phyloP scores from a whole-genome alignment of 2,113 vertebrate species.

The Puma concolor region DNA sequence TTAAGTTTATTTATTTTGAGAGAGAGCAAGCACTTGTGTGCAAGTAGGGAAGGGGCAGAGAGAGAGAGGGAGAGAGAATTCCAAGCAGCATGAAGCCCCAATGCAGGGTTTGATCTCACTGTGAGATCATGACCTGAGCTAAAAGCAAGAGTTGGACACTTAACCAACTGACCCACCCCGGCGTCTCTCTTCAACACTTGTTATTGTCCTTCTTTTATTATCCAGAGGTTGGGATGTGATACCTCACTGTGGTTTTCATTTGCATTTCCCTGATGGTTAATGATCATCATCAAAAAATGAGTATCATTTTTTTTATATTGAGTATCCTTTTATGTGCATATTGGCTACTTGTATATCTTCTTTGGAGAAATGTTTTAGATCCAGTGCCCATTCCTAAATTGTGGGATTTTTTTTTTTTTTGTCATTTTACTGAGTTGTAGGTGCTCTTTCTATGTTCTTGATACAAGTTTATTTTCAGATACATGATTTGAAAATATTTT shows the following conservation, averaged over 20 bases:
- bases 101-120: neutral
- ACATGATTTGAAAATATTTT: slow-evolving; percentile 2
- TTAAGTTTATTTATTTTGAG: neutral
- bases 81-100: too few relatives aligned
- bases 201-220: neutral
- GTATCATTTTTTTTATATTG: neutral
- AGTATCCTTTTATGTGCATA: neutral
- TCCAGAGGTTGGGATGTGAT: neutral
- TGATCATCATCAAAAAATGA: neutral
- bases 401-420: neutral
- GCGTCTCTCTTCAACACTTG: neutral
- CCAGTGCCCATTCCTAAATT: neutral
- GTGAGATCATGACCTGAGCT: neutral
- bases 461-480: neutral
- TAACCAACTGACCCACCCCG: neutral
- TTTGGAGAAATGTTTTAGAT: slow-evolving; percentile 20
- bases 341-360: neutral
- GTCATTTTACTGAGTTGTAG: neutral
- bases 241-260: neutral
- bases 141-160: neutral
- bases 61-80: neutral
- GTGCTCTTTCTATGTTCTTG: neutral
- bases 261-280: neutral
- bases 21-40: neutral
- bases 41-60: neutral